Evolutionary conservation across 1,140 invertebrate species (phyloP), one percentile per base, ranked within the genome.

Genomic region (Camponotus pennsylvanicus): DNA sequence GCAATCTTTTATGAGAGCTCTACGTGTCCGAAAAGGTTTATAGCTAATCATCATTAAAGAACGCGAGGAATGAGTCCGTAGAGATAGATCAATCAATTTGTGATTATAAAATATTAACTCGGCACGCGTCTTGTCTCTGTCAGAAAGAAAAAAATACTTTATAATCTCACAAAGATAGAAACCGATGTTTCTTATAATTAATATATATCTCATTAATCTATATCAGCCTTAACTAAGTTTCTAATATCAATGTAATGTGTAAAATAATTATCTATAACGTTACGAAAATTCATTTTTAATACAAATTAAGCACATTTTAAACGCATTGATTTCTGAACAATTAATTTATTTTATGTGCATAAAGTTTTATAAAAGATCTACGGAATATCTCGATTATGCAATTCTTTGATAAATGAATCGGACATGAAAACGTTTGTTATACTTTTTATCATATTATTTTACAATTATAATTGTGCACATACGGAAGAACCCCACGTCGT

Each of bases 31-130:
- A 59, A 27, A 32, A 77, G 77, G 45, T 73, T 61, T 37, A 89
- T 45, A 66, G 21, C 63, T 64, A 57, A 42, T 77, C 21, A 66
- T 75, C 49, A 49, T 63, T 32, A 11, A 15, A 40, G 71, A 83
- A 89, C 77, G 52, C 71, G 32, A 78, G 34, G 66, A 86, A 86
- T 59, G 27, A 27, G 42, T 78, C 6, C 34, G 49, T 21, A 40
- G 61, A 82, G 70, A 52, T 70, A 49, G 27, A 27, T 61, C 71
- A 89, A 89, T 89, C 78, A 77, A 21, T n/a, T 64, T 32, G 18
- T 21, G 9, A 78, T 64, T 77, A 77, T 32, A 37, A 75, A 18
- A 27, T 34, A 63, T 75, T 40, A 40, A 52, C 13, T 37, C 13
- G 75, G 7, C 40, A 34, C 37, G 37, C 27, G 8, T 3, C 11